Conservation (phyloP, 2,888 invertebrate genomes). For the Eupithecia centaureata region DNA sequence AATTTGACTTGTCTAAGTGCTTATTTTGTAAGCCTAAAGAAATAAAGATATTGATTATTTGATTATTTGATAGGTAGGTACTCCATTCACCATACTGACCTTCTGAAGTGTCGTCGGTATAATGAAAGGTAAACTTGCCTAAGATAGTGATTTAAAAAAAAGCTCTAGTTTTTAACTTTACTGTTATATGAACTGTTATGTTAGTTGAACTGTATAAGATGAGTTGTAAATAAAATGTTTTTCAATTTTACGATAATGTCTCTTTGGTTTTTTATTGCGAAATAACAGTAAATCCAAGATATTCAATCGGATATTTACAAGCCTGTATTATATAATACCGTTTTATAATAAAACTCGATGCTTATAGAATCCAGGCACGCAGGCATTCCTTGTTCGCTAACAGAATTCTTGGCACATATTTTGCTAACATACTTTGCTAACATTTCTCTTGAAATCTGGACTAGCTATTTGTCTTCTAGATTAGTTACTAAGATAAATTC, state of each 20-base stretch:
- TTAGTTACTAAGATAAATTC: neutral
- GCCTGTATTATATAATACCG: neutral
- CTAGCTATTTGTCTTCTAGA: neutral
- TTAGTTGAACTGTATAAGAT: too few relatives aligned
- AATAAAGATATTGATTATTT: too few relatives aligned
- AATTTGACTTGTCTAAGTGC: too few relatives aligned
- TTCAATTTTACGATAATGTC: too few relatives aligned
- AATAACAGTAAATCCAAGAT: neutral
- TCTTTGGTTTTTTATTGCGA: neutral
- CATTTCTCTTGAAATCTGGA: neutral
- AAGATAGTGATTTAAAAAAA: too few relatives aligned
- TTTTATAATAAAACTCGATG: neutral
- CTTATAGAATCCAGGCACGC: neutral
- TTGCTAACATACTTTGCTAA: neutral
- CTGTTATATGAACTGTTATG: too few relatives aligned
- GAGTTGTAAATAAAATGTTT: too few relatives aligned
- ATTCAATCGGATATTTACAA: neutral
- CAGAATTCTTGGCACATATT: neutral
- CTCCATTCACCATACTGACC: neutral
- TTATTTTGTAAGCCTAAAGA: too few relatives aligned
- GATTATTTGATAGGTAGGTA: too few relatives aligned
- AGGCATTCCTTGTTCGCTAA: neutral
- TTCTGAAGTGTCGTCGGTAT: neutral
- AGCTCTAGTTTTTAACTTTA: too few relatives aligned
- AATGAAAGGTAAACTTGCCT: neutral